These are phyloP conservation scores for Agapornis canus DNA, from an alignment of 2,797 vertebrate species.

Conservation along the genomic window DNA sequence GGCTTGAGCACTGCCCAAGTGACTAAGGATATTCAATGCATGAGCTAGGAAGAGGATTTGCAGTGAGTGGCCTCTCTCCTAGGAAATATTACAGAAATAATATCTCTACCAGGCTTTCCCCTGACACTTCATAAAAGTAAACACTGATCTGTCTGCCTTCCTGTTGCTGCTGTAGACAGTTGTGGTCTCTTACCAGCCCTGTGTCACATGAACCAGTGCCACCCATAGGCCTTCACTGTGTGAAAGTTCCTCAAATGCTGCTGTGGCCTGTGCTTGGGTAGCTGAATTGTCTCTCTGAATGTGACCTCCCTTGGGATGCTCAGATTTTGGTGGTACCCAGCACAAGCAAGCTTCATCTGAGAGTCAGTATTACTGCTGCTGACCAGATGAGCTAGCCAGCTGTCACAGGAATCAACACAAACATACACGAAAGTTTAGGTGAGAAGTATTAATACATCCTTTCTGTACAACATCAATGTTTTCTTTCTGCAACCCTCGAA, in stretches of 20 bases:
- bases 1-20: neutral
- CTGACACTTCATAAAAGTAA: neutral
- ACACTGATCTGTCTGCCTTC: neutral
- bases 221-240: rapidly evolving
- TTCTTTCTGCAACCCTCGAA: neutral
- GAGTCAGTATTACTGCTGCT: neutral
- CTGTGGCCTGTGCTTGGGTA: neutral
- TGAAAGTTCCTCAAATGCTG: neutral
- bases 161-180: neutral
- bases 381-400: neutral
- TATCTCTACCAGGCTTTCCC: neutral
- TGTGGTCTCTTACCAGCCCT: neutral
- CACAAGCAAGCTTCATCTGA: neutral
- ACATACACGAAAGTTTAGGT: neutral
- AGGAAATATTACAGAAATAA: neutral
- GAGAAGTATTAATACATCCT: neutral
- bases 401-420: neutral
- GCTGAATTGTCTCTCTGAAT: neutral
- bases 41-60: neutral
- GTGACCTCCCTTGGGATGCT: neutral
- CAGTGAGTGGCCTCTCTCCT: neutral
- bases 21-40: neutral
- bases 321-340: neutral
- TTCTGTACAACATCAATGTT: neutral
- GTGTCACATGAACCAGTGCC: neutral